Percentiles rank a stretch among this genome's conserved stretches.
Conservation (phyloP, 2,113 vertebrate species). For the Marcusenius ussheri region DNA sequence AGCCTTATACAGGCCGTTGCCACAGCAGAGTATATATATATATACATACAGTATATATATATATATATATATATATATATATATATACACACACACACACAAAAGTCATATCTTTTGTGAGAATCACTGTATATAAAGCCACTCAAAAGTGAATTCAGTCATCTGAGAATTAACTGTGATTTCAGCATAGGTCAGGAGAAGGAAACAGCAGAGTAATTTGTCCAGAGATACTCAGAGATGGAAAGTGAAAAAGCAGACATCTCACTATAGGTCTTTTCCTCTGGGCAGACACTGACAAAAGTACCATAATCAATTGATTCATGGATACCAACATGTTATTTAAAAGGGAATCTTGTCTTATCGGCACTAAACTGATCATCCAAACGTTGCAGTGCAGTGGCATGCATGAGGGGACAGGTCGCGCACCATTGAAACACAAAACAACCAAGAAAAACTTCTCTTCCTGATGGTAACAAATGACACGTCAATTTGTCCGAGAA, state of each 20-base stretch:
- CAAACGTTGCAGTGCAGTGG: neutral
- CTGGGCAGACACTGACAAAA: neutral
- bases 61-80: neutral
- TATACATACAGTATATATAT: too few species aligned
- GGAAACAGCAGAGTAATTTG: neutral
- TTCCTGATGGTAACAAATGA: neutral
- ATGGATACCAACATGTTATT: neutral
- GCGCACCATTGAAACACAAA: neutral
- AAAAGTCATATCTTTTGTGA: neutral
- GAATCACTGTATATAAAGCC: neutral
- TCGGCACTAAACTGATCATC: neutral
- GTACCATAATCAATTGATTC: neutral
- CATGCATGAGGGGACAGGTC: neutral
- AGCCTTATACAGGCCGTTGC: neutral
- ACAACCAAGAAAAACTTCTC: neutral
- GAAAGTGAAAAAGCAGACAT: neutral
- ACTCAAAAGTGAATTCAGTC: neutral
- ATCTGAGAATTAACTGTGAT: neutral
- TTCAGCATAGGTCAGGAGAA: neutral
- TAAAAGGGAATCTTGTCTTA: neutral
- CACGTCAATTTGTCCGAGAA: neutral
- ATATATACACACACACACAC: too few species aligned
- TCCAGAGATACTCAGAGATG: neutral
- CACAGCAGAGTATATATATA: neutral
- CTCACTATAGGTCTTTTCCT: neutral